phyloP scores from a whole-genome alignment of 2,797 vertebrate genomes.

The Chaenodraco wilsoni region DNA sequence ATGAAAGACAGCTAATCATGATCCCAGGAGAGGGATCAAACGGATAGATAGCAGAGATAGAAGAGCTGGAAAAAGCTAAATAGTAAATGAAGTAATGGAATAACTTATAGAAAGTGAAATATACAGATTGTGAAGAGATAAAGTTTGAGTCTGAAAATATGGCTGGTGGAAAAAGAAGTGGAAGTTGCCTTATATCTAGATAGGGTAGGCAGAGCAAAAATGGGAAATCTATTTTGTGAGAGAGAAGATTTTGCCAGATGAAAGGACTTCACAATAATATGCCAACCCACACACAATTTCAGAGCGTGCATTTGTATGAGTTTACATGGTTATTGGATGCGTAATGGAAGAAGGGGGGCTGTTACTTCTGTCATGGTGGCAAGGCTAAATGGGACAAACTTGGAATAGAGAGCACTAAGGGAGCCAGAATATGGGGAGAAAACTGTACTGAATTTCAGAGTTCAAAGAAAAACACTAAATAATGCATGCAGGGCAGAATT shows the following conservation, averaged over 20 bases:
- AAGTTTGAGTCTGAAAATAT: slow-evolving; percentile 36
- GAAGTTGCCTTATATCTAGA: slow-evolving; percentile 30
- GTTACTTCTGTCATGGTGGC: slow-evolving; percentile 67
- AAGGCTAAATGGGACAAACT: slow-evolving; percentile 82
- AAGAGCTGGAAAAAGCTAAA: slow-evolving; percentile 40
- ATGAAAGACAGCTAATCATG: slow-evolving; percentile 67
- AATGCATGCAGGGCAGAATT: slow-evolving; percentile 84
- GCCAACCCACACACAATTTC: slow-evolving; percentile 49
- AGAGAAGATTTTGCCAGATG: slow-evolving; percentile 36
- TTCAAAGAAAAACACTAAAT: slow-evolving; percentile 87
- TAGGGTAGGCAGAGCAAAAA: slow-evolving; percentile 43
- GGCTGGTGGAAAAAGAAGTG: slow-evolving; percentile 16
- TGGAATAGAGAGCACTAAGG: slow-evolving; percentile 75
- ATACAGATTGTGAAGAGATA: slow-evolving; percentile 31
- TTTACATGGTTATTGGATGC: slow-evolving; percentile 65
- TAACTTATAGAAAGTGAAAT: slow-evolving; percentile 30
- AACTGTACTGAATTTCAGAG: slow-evolving; percentile 79
- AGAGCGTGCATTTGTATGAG: slow-evolving; percentile 48
- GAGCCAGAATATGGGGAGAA: slow-evolving; percentile 65
- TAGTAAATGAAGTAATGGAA: slow-evolving; percentile 17
- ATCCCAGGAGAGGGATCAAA: slow-evolving; percentile 55
- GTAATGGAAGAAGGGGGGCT: slow-evolving; percentile 44
- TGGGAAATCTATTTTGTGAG: slow-evolving; percentile 36
- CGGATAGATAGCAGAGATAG: slow-evolving; percentile 43
- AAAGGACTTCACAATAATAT: slow-evolving; percentile 51